phyloP scores from a whole-genome alignment of 35 echinoderm and acorn worm genomes.

The Apostichopus japonicus region DNA sequence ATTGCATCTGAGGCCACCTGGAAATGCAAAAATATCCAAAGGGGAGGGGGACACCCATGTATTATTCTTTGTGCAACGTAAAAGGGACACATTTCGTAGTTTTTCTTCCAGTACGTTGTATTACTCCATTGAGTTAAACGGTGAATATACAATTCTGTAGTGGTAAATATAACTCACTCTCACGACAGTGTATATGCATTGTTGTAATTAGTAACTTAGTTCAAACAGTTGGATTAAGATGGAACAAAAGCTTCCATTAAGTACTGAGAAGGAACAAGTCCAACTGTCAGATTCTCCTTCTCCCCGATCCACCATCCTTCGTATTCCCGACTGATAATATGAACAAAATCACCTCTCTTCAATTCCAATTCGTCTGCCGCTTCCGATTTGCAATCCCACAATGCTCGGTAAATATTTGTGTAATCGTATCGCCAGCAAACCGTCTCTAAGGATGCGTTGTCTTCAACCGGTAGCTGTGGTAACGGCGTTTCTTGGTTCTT shows the following conservation, averaged over 20 bases:
- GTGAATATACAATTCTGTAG: too few relatives aligned
- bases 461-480: neutral
- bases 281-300: conserved; percentile 71
- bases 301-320: conserved; percentile 90
- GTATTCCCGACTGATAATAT: conserved; percentile 85
- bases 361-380: conserved; percentile 76
- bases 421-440: conserved; percentile 90
- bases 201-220: too few relatives aligned
- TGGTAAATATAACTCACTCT: too few relatives aligned
- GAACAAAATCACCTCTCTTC: conserved; percentile 83
- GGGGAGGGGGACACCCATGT: too few relatives aligned
- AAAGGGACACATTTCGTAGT: too few relatives aligned
- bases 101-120: too few relatives aligned
- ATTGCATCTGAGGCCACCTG: too few relatives aligned
- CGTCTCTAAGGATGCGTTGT: neutral
- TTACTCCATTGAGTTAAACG: too few relatives aligned
- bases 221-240: neutral
- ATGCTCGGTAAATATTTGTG: conserved; percentile 80
- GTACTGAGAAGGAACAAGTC: conserved; percentile 87
- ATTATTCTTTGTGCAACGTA: too few relatives aligned
- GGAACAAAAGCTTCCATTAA: conserved; percentile 85
- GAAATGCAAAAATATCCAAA: too few relatives aligned
- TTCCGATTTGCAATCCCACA: conserved; percentile 80
- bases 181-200: too few relatives aligned
- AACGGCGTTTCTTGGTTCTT: neutral